Percentiles rank a stretch among this genome's conserved stretches.
Conservation (phyloP, 2,113 vertebrate species). For the Alethe castanea region DNA sequence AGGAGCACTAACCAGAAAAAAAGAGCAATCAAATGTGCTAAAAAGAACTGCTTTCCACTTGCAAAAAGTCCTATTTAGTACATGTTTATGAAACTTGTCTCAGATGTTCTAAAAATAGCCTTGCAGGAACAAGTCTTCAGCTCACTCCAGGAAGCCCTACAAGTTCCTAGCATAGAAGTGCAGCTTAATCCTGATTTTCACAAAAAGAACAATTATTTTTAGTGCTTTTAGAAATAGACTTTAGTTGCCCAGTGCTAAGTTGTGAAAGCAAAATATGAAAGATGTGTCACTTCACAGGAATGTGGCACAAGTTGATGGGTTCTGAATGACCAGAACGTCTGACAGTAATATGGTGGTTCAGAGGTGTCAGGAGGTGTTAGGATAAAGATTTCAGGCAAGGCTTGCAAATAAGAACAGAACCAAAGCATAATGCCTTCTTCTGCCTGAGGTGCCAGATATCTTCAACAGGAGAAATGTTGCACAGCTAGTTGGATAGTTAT, state of each 20-base stretch:
- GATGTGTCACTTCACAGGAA: background rate
- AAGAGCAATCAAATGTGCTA: background rate
- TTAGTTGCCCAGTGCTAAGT: slow-evolving; percentile 37
- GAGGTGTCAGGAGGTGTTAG: background rate
- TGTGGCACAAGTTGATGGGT: background rate
- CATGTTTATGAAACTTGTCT: slow-evolving; percentile 52
- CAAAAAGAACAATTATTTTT: slow-evolving; percentile 72
- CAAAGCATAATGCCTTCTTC: background rate
- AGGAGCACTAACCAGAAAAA: background rate
- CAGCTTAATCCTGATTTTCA: slow-evolving; percentile 55
- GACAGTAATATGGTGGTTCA: background rate
- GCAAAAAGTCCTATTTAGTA: background rate
- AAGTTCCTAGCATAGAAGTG: slow-evolving; percentile 56
- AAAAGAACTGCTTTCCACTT: background rate
- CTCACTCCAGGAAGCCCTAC: slow-evolving; percentile 55
- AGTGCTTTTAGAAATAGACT: slow-evolving; percentile 64
- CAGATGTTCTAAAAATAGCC: slow-evolving; percentile 61
- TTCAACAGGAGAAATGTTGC: background rate
- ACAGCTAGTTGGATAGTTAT: background rate
- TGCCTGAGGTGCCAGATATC: background rate
- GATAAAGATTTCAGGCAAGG: background rate
- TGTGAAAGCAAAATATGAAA: slow-evolving; percentile 44
- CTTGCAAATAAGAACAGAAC: background rate
- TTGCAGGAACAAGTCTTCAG: background rate
- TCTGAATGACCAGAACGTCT: background rate